Evolutionary conservation across 2,113 vertebrate genomes (phyloP).

Genomic region (Centropus unirufus): DNA sequence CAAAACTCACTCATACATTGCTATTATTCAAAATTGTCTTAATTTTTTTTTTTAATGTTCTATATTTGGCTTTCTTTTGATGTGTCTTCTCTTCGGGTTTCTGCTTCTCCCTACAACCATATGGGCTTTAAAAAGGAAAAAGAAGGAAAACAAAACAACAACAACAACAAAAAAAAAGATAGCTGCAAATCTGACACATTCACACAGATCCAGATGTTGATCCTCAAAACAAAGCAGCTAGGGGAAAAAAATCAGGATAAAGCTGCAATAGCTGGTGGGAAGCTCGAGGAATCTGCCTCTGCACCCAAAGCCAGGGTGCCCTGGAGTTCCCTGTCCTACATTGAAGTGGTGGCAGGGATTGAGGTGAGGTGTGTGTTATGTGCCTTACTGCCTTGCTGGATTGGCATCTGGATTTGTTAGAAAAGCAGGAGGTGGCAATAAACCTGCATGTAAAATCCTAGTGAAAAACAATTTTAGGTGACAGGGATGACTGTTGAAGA

Average conservation of each 20-base stretch:
- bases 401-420: not conserved
- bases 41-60: not conserved
- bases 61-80: constrained; percentile 49
- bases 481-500: rapidly evolving
- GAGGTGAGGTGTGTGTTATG: rapidly evolving
- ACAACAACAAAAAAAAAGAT: not conserved
- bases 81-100: not conserved
- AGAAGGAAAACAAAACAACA: too few species aligned
- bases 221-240: not conserved
- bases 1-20: not conserved
- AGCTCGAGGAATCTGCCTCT: not conserved
- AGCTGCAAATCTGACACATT: not conserved
- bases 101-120: constrained; percentile 10
- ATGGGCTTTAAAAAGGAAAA: not conserved
- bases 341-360: rapidly evolving
- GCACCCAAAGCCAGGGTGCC: rapidly evolving
- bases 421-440: not conserved
- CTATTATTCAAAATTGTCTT: constrained; percentile 39
- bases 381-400: not conserved
- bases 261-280: not conserved
- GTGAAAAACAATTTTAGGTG: not conserved
- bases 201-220: not conserved
- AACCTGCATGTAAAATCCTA: not conserved
- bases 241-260: not conserved
- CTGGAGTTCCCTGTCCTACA: rapidly evolving